phyloP scores from a whole-genome alignment of 2,888 invertebrate genomes.

The Xestia xanthographa region DNA sequence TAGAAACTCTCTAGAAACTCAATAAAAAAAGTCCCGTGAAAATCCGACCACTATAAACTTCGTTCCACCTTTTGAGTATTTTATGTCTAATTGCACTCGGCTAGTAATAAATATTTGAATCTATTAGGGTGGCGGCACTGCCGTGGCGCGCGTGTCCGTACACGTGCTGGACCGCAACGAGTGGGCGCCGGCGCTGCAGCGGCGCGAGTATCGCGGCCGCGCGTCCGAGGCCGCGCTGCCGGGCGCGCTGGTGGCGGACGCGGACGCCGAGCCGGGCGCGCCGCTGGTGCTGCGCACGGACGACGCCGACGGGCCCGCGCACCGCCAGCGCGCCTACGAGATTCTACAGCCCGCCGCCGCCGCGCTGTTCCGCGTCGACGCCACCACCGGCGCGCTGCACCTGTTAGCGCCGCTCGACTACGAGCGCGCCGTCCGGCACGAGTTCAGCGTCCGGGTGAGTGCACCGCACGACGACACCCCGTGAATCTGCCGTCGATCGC shows the following conservation, averaged over 20 bases:
- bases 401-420: conserved; percentile 95
- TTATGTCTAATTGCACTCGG: too few species aligned
- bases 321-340: conserved; percentile 96
- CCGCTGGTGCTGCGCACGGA: conserved; percentile 96
- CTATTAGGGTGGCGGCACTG: conserved; percentile 91
- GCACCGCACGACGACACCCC: background rate
- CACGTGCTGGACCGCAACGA: conserved; percentile 97
- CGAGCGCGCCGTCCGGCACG: conserved; percentile 92
- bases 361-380: conserved; percentile 95
- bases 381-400: conserved; percentile 96
- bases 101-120: background rate
- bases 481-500: background rate
- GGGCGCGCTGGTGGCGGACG: conserved; percentile 92
- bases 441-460: conserved; percentile 94
- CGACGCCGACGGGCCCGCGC: conserved; percentile 96
- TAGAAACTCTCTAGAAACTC: too few species aligned
- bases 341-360: conserved; percentile 95
- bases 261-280: conserved; percentile 58
- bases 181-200: conserved; percentile 93
- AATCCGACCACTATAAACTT: too few species aligned
- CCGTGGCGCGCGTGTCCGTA: conserved; percentile 93
- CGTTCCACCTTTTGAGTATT: too few species aligned
- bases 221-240: conserved; percentile 94
- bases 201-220: conserved; percentile 92
- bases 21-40: too few species aligned